Conservation (phyloP, 1,140 invertebrate species). For the Euura lappo region DNA sequence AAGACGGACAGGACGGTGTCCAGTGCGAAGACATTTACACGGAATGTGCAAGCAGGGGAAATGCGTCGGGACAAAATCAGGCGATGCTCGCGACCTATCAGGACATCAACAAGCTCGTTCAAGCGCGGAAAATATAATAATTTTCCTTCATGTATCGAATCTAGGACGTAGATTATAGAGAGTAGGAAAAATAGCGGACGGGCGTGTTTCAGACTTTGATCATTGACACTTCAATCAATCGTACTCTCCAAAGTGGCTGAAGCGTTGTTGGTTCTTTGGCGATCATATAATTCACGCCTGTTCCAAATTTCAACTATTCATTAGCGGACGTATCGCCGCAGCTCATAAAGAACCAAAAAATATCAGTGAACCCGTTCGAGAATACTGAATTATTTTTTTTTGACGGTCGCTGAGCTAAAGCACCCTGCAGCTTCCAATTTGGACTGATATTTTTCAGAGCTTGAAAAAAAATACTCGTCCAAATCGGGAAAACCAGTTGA, state of each 20-base stretch:
- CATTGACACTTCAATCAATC: background rate
- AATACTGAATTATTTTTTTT: too few species aligned
- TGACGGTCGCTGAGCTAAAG: too few species aligned
- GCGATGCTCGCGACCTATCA: slow-evolving; percentile 85
- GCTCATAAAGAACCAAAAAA: background rate
- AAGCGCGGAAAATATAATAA: slow-evolving; percentile 68
- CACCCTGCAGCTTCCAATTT: too few species aligned
- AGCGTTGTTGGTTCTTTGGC: background rate
- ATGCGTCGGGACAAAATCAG: slow-evolving; percentile 66
- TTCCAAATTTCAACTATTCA: background rate
- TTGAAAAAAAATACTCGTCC: too few species aligned
- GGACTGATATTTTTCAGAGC: too few species aligned
- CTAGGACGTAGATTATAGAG: slow-evolving; percentile 12
- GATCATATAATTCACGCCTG: background rate
- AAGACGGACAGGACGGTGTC: slow-evolving; percentile 80
- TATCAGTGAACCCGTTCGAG: too few species aligned
- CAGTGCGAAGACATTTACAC: slow-evolving; percentile 66
- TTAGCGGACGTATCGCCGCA: background rate
- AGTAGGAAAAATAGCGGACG: background rate
- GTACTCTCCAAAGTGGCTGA: background rate
- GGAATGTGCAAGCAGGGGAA: slow-evolving; percentile 64
- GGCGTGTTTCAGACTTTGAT: too few species aligned
- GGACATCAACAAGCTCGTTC: slow-evolving; percentile 84
- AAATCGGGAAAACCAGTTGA: background rate
- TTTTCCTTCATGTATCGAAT: background rate